Percentiles rank a stretch among this genome's conserved stretches.
Evolutionary conservation across 2,888 invertebrate species (phyloP).

Genomic region (Lagria hirta): DNA sequence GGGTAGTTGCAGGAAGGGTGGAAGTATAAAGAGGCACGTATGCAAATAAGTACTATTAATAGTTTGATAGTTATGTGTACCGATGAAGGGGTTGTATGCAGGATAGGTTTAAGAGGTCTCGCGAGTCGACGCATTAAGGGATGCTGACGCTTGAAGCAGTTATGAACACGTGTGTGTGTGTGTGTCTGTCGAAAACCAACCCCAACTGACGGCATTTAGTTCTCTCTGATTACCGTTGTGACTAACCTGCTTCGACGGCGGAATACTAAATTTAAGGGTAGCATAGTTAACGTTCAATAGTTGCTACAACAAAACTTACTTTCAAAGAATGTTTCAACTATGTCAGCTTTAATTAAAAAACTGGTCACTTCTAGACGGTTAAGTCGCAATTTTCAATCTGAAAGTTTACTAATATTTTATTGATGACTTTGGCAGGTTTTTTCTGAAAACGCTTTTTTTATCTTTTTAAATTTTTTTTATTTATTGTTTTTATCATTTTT

Average conservation of each 20-base stretch:
- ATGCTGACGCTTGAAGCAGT: conserved; percentile 44
- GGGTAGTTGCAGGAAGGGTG: conserved; percentile 14
- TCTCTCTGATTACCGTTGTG: conserved; percentile 46
- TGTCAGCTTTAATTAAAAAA: too few species aligned
- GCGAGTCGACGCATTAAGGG: conserved; percentile 40
- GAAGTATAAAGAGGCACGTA: conserved; percentile 33
- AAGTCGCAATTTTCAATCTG: too few species aligned
- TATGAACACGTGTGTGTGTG: conserved; percentile 49
- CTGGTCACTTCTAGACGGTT: too few species aligned
- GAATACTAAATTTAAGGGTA: conserved; percentile 38
- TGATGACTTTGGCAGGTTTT: too few species aligned
- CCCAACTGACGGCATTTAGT: conserved; percentile 43
- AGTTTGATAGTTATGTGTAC: conserved; percentile 44
- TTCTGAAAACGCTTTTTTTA: too few species aligned
- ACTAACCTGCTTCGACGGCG: conserved; percentile 40
- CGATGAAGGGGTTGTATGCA: conserved; percentile 37
- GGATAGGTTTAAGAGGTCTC: conserved; percentile 37
- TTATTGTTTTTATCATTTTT: too few species aligned
- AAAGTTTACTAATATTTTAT: too few species aligned
- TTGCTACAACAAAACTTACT: too few species aligned
- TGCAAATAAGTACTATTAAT: conserved; percentile 45
- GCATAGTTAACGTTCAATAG: too few species aligned
- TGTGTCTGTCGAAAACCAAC: conserved; percentile 36
- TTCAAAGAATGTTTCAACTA: too few species aligned
- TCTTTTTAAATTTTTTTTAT: too few species aligned